Evolutionary conservation across 2,888 invertebrate genomes (phyloP), one percentile per base, ranked within the genome.

Genomic region (Nomada fucata): DNA sequence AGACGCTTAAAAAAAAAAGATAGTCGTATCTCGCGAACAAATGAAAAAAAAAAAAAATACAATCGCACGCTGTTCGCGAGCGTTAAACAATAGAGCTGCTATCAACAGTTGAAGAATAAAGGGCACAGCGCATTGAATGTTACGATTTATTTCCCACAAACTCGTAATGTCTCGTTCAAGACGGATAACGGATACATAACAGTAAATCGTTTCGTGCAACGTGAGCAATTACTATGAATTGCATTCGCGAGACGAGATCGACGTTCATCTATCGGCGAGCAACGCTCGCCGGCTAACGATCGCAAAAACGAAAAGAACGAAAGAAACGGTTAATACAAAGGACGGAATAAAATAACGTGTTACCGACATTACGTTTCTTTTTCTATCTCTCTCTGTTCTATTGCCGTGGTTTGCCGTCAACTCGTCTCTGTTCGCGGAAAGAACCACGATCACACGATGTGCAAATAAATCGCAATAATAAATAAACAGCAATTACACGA

Each of bases 401-500:
- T 29, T 23, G 26, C n/a, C 69, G 13, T 75, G 60, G 60, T 44
- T 11, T 15, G 47, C 60, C 11, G 44, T 36, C 20, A 18, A 53
- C 26, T 20, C 23, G 61, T 63, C 18, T 71, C 5, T 9, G 18
- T 26, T 44, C 15, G 15, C 42, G n/a, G n/a, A 60, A 50, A 1
- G 1, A 7, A 52, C n/a, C 47, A 61, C 10, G 13, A 15, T 9
- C 15, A 42, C 11, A 26, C 42, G 60, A 52, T 10, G 50, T 7
- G 9, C 2, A 63, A 75, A 50, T 55, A 68, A 69, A 63, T 47
- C 23, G 50, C 44, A 29, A 52, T 55, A 70, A 52, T 60, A 74
- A 79, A 61, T 75, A 71, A 76, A 67, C 42, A 9, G 42, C 57
- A 61, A n/a, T 15, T 50, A 60, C 44, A 67, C 55, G 63, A 86